Evolutionary conservation across 2,888 invertebrate genomes (phyloP), one percentile per base, ranked within the genome.

Genomic region (Nephrotoma guestfalica): DNA sequence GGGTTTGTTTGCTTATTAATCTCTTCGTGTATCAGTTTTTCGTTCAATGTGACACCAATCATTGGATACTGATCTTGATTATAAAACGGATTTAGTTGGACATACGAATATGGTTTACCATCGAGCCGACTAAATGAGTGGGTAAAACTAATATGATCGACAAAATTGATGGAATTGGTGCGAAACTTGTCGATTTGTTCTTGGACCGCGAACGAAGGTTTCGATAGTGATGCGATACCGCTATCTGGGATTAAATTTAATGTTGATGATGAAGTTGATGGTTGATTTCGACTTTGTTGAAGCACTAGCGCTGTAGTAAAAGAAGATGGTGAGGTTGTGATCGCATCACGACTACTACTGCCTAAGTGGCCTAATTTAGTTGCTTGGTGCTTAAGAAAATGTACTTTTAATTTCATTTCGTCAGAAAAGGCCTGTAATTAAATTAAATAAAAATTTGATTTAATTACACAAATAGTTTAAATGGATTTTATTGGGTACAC

Each of bases 41-140:
- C 86, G 40, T 43, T 18, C 5, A 45, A 40, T 6, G 51, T 86
- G 6, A 86, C 87, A 83, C 87, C 87, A 11, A 89, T 71, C 15
- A 88, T 88, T 40, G 89, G 89, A 88, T 89, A 89, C 41, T 88
- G 87, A 87, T 88, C 87, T 86, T 88, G 88, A 87, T 88, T 88
- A 84, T 88, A 88, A 85, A 88, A 88, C 0, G 89, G 89, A 87
- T 89, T 89, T 57, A 89, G 88, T 43, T 89, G 89, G 86, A 89
- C 89, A 4, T 89, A 86, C 1, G 88, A 84, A 84, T 84, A 84
- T n/a, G 84, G 84, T 41, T 84, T 42, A n/a, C 84, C 84, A 41
- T 84, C 84, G n/a, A 84, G 13, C 0, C 84, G 41, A 89, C 89
- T 47, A 89, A 86, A 86, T 88, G 89, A 84, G 9, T 84, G 84